Conservation (phyloP, 2,797 vertebrate species). For the Anguilla marmorata region DNA sequence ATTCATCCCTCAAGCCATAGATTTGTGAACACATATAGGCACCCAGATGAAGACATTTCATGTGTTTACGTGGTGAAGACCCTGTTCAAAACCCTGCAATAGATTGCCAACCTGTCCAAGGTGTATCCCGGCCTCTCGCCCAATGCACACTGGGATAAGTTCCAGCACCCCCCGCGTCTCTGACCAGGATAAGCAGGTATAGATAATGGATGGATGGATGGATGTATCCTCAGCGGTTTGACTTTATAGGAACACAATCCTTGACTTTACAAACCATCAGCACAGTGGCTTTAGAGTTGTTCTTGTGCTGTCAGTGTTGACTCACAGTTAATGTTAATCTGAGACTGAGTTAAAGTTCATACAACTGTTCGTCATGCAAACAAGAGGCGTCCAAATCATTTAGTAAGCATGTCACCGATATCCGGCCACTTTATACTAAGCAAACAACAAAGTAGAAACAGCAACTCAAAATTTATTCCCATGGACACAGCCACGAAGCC, state of each 20-base stretch:
- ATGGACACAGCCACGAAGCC: no score
- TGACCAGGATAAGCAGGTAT: no score
- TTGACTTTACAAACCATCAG: background rate
- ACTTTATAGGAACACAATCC: background rate
- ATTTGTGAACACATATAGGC: background rate
- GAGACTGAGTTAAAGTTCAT: background rate
- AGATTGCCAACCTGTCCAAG: no score
- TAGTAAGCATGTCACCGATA: background rate
- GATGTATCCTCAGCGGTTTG: background rate
- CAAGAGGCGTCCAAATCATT: background rate
- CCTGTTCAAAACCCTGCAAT: background rate
- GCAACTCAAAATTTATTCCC: background rate
- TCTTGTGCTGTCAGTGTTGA: background rate
- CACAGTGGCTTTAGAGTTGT: background rate
- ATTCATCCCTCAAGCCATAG: background rate
- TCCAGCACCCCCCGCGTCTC: no score
- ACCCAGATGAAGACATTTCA: background rate
- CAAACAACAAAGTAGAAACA: background rate
- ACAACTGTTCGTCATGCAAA: background rate
- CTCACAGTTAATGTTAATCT: background rate
- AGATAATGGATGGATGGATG: no score
- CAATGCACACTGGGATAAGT: no score
- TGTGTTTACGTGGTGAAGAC: background rate
- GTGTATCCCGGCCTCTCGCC: no score
- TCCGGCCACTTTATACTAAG: background rate